phyloP scores from a whole-genome alignment of 2,113 vertebrate species.

The Gadus macrocephalus region DNA sequence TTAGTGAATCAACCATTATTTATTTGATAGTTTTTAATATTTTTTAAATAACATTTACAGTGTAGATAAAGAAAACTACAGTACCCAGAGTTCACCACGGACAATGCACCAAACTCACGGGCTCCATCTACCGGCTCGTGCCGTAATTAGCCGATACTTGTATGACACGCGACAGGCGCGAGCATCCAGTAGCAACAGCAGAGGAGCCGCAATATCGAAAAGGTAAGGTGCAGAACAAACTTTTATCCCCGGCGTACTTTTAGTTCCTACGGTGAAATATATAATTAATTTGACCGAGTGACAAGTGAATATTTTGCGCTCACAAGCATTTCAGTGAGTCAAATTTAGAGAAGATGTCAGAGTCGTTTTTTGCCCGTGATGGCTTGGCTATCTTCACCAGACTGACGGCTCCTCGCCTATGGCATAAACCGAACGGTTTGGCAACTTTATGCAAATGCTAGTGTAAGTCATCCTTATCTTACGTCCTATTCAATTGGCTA shows the following conservation, averaged over 20 bases:
- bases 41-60: neutral
- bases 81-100: constrained; percentile 48
- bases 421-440: too few relatives aligned
- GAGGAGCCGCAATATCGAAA: constrained; percentile 20
- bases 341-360: too few relatives aligned
- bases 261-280: too few relatives aligned
- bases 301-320: too few relatives aligned
- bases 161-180: constrained; percentile 31
- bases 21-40: neutral
- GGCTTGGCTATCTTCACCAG: too few relatives aligned
- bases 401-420: too few relatives aligned
- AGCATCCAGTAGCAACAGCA: constrained; percentile 35
- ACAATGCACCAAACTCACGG: constrained; percentile 62
- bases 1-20: neutral
- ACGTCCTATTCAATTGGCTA: too few relatives aligned
- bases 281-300: too few relatives aligned
- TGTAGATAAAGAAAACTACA: constrained; percentile 41
- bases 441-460: too few relatives aligned
- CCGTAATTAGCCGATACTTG: constrained; percentile 1
- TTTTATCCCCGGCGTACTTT: neutral
- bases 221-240: neutral
- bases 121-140: constrained; percentile 60
- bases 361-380: too few relatives aligned
- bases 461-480: too few relatives aligned
- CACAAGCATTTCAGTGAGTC: too few relatives aligned